Evolutionary conservation across 1,140 invertebrate genomes (phyloP), one percentile per base, ranked within the genome.

Genomic region (Drosophila neocordata): DNA sequence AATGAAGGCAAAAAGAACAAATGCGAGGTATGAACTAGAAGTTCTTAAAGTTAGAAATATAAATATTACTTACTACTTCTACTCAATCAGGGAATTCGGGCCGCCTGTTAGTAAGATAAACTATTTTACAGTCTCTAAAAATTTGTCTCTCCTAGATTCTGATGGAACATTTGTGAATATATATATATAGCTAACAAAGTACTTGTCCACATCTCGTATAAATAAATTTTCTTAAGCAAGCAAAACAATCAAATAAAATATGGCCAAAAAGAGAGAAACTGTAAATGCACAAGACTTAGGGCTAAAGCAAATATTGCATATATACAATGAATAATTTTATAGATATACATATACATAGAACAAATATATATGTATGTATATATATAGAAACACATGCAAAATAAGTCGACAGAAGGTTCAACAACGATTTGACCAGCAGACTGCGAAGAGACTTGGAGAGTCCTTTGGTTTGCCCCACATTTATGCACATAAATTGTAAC

Each of bases 401-500:
- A 75, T 79, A 70, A 79, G 73, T 76, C 77, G 67, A 68, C 62
- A 71, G 65, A 64, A 52, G 60, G 58, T 59, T 61, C 51, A 34
- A 56, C 41, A 48, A 48, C 41, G 15, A 48, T 48, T 48, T 48
- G 41, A 48, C 22, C 51, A n/a, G 3, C 12, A 53, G 22, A 53
- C 51, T 52, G 22, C 41, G 7, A 44, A 8, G n/a, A 5, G 12
- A 18, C 13, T 44, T 44, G 13, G 41, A 31, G 15, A 48, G 35
- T 77, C 37, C 44, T 48, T 68, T 65, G 27, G 4, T 53, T 60
- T 56, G 68, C 27, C 13, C 61, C 53, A 70, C 65, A 76, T 73
- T 73, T 73, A 73, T 75, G 76, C 74, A 77, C 78, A 85, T 85
- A 85, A 87, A 87, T 88, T 87, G 67, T 76, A 72, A 76, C 65